Evolutionary conservation across 2,888 invertebrate species (phyloP), one percentile per base, ranked within the genome.

Genomic region (Diploptera punctata): DNA sequence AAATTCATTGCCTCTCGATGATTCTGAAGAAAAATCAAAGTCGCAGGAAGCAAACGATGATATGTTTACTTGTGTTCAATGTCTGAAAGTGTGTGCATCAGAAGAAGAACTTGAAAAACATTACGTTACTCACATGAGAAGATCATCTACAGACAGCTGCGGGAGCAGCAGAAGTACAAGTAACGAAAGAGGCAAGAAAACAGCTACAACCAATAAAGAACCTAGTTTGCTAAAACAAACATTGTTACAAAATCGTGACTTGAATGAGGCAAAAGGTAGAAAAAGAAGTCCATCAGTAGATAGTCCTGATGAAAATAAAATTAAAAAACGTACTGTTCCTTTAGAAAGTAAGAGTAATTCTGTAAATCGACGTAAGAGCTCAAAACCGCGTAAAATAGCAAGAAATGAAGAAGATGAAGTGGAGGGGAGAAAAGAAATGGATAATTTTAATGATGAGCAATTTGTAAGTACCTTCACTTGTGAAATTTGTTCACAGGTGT

Each of bases 281-380:
- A 68, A 68, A 31, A 54, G 57, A 33, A 43, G 26, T 4, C 38
- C 57, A 3, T 38, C 61, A 19, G 16, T 19, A 5, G 61, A 70
- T 1, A 7, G 9, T 19, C 2, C 24, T 16, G 62, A 24, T 9
- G 29, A 21, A 19, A 1, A 43, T 24, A 60, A 43, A 1, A 19
- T 29, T 18, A 65, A 52, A 49, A 33, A 24, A 29, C 29, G 21
- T 16, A 33, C 18, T 10, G 52, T 9, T 19, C 19, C 13, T n/a
- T 18, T 61, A 24, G 33, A 49, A 21, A n/a, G 16, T 21, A 7
- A 26, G 3, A 47, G 24, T 29, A 47, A 52, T 5, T 26, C 77
- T 33, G 77, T 77, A 3, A 83, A 78, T 73, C 77, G 83, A 31
- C 79, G 84, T 26, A 85, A 85, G 76, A 83, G 76, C 76, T 82